phyloP scores from a whole-genome alignment of 2,113 vertebrate genomes.

The Tragelaphus buxtoni region DNA sequence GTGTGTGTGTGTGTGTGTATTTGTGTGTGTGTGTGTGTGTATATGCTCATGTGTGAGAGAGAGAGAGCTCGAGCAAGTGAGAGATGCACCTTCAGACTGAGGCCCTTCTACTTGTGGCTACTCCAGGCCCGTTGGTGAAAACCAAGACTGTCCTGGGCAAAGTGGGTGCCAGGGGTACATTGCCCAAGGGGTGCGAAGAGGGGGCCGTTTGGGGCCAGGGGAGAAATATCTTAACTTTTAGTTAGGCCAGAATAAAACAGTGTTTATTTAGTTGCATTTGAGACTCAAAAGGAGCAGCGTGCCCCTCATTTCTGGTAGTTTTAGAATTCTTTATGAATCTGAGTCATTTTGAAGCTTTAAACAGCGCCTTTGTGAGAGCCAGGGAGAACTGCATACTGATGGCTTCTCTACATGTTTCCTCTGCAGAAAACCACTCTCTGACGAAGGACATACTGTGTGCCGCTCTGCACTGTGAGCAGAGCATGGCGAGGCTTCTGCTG shows the following conservation, averaged over 20 bases:
- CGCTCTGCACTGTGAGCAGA: constrained; percentile 41
- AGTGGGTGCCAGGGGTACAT: rapidly evolving
- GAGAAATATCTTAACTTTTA: too few species aligned
- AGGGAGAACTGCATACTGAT: not conserved
- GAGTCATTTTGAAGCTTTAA: not conserved
- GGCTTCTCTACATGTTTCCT: constrained; percentile 1
- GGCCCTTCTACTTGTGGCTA: too few species aligned
- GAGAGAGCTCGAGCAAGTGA: too few species aligned
- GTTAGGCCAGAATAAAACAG: not conserved
- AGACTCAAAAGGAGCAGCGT: not conserved
- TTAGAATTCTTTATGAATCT: not conserved
- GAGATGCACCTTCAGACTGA: too few species aligned
- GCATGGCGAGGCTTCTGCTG: not conserved
- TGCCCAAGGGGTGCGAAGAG: too few species aligned
- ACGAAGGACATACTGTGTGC: constrained; percentile 59
- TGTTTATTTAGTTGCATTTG: not conserved
- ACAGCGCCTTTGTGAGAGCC: not conserved
- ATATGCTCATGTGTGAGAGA: too few species aligned
- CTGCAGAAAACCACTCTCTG: constrained; percentile 61
- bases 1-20: too few species aligned
- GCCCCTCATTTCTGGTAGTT: not conserved
- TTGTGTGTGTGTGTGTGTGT: too few species aligned
- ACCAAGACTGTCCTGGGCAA: not conserved
- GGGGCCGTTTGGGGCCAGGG: rapidly evolving
- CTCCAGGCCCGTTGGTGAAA: rapidly evolving